phyloP scores from a whole-genome alignment of 2,888 invertebrate genomes.

The Idaea dimidiata region DNA sequence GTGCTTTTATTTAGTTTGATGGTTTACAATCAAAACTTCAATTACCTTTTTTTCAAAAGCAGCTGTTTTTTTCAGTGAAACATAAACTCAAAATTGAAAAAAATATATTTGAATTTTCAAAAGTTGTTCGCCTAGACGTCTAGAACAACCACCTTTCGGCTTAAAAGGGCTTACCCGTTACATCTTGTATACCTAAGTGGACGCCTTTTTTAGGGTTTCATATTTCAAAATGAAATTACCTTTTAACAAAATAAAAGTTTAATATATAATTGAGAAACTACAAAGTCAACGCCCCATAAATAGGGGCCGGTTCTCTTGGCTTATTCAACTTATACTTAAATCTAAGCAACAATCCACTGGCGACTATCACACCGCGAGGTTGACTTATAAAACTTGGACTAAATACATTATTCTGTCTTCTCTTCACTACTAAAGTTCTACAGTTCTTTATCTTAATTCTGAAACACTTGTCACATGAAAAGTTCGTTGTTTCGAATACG shows the following conservation, averaged over 20 bases:
- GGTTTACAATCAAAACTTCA: no score
- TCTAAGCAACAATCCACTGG: conserved; percentile 62
- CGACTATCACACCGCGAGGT: conserved; percentile 45
- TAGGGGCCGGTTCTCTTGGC: conserved; percentile 53
- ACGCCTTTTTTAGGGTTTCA: no score
- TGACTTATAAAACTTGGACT: conserved; percentile 13
- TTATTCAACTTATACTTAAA: conserved; percentile 67
- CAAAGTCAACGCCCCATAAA: conserved; percentile 64
- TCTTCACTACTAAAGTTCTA: conserved; percentile 42
- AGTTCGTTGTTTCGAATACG: conserved; percentile 58
- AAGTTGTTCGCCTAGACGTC: no score
- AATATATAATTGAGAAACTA: conserved; percentile 35
- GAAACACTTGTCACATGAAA: conserved; percentile 43
- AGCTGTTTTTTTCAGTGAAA: no score
- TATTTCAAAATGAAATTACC: conserved; percentile 23
- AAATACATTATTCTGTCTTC: conserved; percentile 24
- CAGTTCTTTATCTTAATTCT: conserved; percentile 62
- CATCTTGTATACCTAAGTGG: no score
- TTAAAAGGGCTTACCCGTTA: no score
- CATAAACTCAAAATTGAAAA: no score
- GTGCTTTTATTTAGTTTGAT: no score
- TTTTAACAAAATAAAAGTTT: conserved; percentile 36
- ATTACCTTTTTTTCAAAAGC: no score
- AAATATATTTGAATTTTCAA: no score
- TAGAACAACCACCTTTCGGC: no score